A percentile compares a stretch with the other conserved stretches of the same genome.
Conservation (phyloP, 2,113 vertebrate species). For the Tachysurus vachellii region DNA sequence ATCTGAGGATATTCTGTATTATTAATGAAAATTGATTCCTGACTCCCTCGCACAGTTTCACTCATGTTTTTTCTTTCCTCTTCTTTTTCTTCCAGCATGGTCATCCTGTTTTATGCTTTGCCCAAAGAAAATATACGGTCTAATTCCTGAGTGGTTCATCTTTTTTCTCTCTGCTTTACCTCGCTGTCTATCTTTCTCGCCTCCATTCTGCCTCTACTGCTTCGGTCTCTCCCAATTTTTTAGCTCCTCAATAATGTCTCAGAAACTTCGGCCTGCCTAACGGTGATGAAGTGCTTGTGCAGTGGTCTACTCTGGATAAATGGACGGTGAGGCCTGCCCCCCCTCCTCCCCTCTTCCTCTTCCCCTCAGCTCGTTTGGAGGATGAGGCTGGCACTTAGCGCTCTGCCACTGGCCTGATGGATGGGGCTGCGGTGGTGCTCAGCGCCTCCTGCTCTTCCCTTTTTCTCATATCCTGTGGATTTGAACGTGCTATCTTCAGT, state of each 20-base stretch:
- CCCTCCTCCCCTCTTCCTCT: background rate
- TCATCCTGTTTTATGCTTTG: slow-evolving; percentile 24
- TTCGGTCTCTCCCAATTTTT: slow-evolving; percentile 23
- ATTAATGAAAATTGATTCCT: slow-evolving; percentile 58
- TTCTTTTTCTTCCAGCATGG: background rate
- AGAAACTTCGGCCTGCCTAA: slow-evolving; percentile 39
- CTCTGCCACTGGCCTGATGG: slow-evolving; percentile 52
- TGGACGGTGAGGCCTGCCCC: slow-evolving; percentile 30
- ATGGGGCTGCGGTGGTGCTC: slow-evolving; percentile 45
- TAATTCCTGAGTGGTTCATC: background rate
- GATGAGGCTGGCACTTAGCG: slow-evolving; percentile 52
- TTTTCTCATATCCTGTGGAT: slow-evolving; percentile 22
- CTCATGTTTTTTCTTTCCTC: slow-evolving; percentile 26
- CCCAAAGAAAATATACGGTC: background rate
- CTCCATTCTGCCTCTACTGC: background rate
- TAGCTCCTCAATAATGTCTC: slow-evolving; percentile 33
- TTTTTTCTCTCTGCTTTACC: background rate
- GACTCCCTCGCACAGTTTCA: slow-evolving; percentile 53
- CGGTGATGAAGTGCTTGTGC: slow-evolving; percentile 42
- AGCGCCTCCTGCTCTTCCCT: slow-evolving; percentile 12
- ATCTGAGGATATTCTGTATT: slow-evolving; percentile 47
- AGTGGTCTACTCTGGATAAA: slow-evolving; percentile 42
- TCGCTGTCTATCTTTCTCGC: background rate
- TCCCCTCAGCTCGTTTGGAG: slow-evolving; percentile 47
- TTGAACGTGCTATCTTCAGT: background rate